These are phyloP conservation scores for Tapirus indicus DNA, from an alignment of 2,797 vertebrate species.

Conservation along the genomic window DNA sequence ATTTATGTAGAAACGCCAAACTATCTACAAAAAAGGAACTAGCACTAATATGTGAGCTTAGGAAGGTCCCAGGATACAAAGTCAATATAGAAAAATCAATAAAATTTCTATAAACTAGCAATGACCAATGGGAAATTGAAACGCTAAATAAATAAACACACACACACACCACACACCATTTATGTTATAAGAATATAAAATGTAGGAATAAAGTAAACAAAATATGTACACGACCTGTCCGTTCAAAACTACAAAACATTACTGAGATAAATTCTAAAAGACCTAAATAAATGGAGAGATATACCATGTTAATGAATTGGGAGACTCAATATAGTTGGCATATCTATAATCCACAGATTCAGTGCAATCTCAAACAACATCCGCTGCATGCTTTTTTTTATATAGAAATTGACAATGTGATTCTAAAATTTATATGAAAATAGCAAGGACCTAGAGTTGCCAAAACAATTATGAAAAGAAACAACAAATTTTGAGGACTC, in stretches of 20 bases:
- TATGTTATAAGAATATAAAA: too few relatives aligned
- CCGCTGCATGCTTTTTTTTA: not conserved
- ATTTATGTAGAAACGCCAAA: not conserved
- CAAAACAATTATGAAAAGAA: not conserved
- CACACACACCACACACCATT: not conserved
- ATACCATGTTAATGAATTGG: not conserved
- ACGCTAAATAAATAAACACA: not conserved
- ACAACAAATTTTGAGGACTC: not conserved
- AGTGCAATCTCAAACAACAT: not conserved
- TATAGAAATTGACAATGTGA: not conserved
- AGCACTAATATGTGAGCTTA: not conserved
- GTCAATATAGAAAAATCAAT: too few relatives aligned
- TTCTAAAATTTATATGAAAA: not conserved
- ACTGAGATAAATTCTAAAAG: not conserved
- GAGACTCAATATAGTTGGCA: not conserved
- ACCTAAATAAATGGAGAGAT: not conserved
- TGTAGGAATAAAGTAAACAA: too few relatives aligned
- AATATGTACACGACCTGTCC: not conserved
- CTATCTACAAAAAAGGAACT: not conserved
- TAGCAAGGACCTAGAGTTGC: not conserved
- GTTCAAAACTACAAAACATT: not conserved
- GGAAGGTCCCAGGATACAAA: not conserved
- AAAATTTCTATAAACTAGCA: constrained; percentile 17
- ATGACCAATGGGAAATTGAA: not conserved
- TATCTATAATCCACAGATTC: not conserved